Percentiles rank a stretch among this genome's conserved stretches.
These are phyloP conservation scores for Varanus salvator DNA, from an alignment of 2,113 vertebrate genomes.

Conservation along the genomic window DNA sequence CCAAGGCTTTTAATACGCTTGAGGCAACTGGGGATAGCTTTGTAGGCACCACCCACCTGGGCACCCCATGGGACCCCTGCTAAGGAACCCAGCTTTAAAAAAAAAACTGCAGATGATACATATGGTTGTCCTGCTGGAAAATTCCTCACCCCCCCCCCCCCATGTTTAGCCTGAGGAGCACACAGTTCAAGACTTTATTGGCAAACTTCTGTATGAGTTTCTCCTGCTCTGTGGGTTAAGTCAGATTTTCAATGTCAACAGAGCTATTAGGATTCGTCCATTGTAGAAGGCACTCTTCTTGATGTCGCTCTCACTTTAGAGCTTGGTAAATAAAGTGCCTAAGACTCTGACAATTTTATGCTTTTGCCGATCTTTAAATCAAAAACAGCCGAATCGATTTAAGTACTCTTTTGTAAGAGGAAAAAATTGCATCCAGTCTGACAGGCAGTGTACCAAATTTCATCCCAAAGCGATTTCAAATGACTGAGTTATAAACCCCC, in stretches of 20 bases:
- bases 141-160: not conserved
- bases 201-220: conserved; percentile 36
- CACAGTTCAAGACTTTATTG: conserved; percentile 13
- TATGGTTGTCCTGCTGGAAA: conserved; percentile 25
- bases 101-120: not conserved
- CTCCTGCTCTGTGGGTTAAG: conserved; percentile 41
- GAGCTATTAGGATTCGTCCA: conserved; percentile 54
- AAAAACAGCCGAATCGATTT: conserved; percentile 69
- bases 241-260: conserved; percentile 25
- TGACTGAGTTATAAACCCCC: conserved; percentile 65
- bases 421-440: conserved; percentile 56
- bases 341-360: conserved; percentile 71
- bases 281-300: conserved; percentile 45
- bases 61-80: too few species aligned
- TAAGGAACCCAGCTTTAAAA: not conserved
- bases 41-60: too few species aligned
- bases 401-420: conserved; percentile 62
- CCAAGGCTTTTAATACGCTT: too few species aligned
- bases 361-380: conserved; percentile 71
- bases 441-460: conserved; percentile 58
- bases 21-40: too few species aligned
- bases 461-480: conserved; percentile 60
- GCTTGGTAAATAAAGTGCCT: conserved; percentile 66
- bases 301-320: conserved; percentile 37
- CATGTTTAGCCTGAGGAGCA: conserved; percentile 8